Conservation (phyloP, 2,888 invertebrate genomes). For the Tuta absoluta region DNA sequence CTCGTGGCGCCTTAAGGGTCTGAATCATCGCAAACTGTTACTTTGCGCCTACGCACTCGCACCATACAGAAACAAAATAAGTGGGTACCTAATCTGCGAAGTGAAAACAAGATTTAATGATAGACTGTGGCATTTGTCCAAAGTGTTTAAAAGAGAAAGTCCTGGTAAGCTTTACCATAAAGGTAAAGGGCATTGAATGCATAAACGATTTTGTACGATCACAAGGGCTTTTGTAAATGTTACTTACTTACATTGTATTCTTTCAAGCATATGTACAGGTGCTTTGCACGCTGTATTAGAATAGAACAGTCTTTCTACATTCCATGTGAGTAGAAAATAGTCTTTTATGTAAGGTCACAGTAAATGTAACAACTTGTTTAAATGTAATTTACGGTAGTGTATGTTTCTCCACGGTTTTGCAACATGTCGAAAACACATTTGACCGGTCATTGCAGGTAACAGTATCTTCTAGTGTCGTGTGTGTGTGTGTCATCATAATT, state of each 20-base stretch:
- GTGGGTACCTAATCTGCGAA: background rate
- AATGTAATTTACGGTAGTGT: background rate
- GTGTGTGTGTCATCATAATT: background rate
- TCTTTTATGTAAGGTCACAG: background rate
- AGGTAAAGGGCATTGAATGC: background rate
- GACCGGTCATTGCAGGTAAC: background rate
- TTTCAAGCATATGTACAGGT: constrained; percentile 2
- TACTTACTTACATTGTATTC: background rate
- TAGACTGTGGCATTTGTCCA: constrained; percentile 2
- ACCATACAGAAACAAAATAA: constrained; percentile 7
- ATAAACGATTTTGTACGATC: background rate
- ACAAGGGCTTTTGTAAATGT: constrained; percentile 2
- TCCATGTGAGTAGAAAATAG: background rate
- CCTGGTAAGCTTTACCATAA: background rate
- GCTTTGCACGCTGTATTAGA: constrained; percentile 13
- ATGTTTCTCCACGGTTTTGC: constrained; percentile 3
- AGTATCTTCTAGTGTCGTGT: background rate
- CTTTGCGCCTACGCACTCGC: constrained; percentile 6
- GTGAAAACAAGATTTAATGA: constrained; percentile 10
- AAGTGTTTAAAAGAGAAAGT: constrained; percentile 7
- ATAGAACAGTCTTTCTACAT: background rate
- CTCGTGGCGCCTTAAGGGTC: background rate
- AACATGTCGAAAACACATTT: background rate
- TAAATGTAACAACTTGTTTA: background rate
- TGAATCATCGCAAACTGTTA: constrained; percentile 15